A percentile compares a stretch with the other conserved stretches of the same genome.
Conservation (phyloP, 64 coral and sea anemone species). For the Actinia equina region DNA sequence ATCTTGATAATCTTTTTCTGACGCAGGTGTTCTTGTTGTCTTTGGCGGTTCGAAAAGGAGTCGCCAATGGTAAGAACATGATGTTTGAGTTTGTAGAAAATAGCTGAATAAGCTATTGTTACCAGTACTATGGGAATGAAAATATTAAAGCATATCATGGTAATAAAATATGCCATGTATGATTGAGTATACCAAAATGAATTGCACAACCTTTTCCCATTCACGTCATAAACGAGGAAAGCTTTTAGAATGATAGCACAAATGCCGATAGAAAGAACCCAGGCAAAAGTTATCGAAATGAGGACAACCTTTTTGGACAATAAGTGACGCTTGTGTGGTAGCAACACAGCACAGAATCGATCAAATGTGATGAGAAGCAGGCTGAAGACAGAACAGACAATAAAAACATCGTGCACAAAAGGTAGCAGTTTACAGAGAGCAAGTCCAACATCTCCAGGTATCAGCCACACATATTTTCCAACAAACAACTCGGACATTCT, state of each 20-base stretch:
- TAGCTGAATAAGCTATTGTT: neutral
- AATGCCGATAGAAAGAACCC: neutral
- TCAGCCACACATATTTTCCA: neutral
- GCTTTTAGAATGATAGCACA: neutral
- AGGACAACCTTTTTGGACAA: neutral
- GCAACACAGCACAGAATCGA: neutral
- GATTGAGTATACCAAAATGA: neutral
- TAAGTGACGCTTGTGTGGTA: neutral
- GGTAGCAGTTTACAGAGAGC: constrained; percentile 9
- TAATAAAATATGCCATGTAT: neutral
- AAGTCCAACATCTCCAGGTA: neutral
- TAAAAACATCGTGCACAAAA: neutral
- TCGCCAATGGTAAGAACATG: neutral
- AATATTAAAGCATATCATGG: no score
- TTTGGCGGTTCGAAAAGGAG: neutral
- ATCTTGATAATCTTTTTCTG: constrained; percentile 7
- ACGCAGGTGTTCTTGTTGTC: neutral
- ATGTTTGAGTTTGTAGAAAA: neutral
- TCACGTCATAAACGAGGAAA: neutral
- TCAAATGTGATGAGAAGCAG: neutral
- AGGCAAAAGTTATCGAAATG: neutral
- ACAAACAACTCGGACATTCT: neutral
- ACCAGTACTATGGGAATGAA: neutral
- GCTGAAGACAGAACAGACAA: neutral
- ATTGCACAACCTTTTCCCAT: neutral